These are phyloP conservation scores for Himalopsyche kuldschensis DNA, from an alignment of 2,888 invertebrate species.

Conservation along the genomic window DNA sequence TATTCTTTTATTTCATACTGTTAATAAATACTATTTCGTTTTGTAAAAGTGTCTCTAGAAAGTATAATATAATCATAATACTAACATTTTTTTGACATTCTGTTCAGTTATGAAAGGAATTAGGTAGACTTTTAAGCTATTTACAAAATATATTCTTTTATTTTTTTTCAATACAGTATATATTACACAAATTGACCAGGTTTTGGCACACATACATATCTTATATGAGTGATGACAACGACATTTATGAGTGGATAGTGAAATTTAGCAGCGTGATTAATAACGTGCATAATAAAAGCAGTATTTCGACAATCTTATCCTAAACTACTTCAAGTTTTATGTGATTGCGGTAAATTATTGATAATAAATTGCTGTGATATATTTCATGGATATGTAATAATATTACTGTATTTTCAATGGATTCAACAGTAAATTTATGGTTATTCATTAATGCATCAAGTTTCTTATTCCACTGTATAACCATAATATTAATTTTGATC, in stretches of 20 bases:
- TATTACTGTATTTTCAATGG: too few species aligned
- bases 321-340: conserved; percentile 35
- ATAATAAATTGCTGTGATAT: too few species aligned
- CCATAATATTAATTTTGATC: too few species aligned
- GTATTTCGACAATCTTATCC: conserved; percentile 21
- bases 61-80: background rate
- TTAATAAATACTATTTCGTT: background rate
- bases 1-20: background rate
- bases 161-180: background rate
- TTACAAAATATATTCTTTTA: conserved; percentile 21
- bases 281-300: conserved; percentile 8
- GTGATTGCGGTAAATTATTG: conserved; percentile 41
- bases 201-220: background rate
- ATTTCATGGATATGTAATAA: too few species aligned
- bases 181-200: background rate
- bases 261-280: background rate
- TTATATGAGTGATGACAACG: background rate
- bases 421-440: too few species aligned
- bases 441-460: too few species aligned
- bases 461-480: too few species aligned
- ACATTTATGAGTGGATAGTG: conserved; percentile 3
- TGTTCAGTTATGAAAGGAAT: background rate
- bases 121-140: conserved; percentile 5
- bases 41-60: background rate
- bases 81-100: background rate